Base-by-base conservation (phyloP, 1,140 invertebrate genomes). In the Rhopalosiphum maidis region DNA sequence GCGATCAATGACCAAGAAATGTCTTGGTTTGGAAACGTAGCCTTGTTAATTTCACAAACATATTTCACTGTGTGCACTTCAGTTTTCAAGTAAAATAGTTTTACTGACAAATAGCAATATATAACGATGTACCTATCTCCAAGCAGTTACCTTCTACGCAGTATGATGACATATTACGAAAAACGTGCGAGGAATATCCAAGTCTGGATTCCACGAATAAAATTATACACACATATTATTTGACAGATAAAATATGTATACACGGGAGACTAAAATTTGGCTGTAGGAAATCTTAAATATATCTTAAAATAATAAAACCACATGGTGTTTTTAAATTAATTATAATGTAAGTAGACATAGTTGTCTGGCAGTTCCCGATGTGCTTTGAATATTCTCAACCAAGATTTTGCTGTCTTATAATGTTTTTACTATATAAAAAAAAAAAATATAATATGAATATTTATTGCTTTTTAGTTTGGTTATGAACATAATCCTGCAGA, bases 381-480 rank as follows among this genome's bases (percentile, higher is more conserved):
- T 18, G 60, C n/a, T 77, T 77, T 77, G 60, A 77, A 77, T 77
- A n/a, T n/a, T 77, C 15, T 77, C 15, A n/a, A n/a, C 60, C 5
- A 1, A 77, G 60, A 77, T n/a, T n/a, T 77, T 77, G 30, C 11
- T 5, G 15, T n/a, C 60, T n/a, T 77, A 77, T 8, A 77, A n/a
- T 77, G 18, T 77, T 77, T 77, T 77, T 77, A 35, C 15, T 77
- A n/a, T n/a, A n/a, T n/a, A n/a, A 68, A 68, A 77, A 60, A 77
- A 77, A n/a, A 51, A 51, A 2, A 51, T 51, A n/a, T 68, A 68
- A 68, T 77, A 77, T 77, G 60, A 77, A 77, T 77, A 77, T 77
- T 77, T 77, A 77, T 77, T 77, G n/a, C 60, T 77, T 77, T 77
- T n/a, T 77, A 77, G n/a, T 77, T 77, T 68, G 60, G 60, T 60